Evolutionary conservation across 2,888 invertebrate species (phyloP), one percentile per base, ranked within the genome.

Genomic region (Drosophila longiperda): DNA sequence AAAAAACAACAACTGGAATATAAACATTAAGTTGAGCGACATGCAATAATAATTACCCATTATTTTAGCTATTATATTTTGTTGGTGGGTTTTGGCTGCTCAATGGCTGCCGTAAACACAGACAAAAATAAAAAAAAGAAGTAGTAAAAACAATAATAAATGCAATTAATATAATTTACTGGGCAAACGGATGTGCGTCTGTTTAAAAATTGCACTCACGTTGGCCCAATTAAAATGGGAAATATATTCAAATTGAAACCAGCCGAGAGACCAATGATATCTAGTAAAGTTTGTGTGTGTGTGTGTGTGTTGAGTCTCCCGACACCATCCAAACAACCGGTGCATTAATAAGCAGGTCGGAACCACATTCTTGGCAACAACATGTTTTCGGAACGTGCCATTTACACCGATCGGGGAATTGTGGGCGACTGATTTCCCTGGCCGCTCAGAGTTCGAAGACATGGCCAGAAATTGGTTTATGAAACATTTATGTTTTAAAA

Each of bases 31-130:
- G 29, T 60, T 52, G 77, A 76, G 59, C 73, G 45, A 75, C 75
- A 74, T 74, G 75, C 74, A 63, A 74, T 69, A 63, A 63, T 77
- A 77, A 77, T 79, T 74, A 74, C 20, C 69, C 68, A 78, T 74
- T 74, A 69, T 74, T 66, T 69, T 42, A 59, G 42, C 74, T 53
- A 77, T 77, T 75, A 74, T 74, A 64, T 60, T 63, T 66, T 67
- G 59, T 50, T 61, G 59, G 54, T 55, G 62, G 26, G 50, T 54
- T 38, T 34, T 53, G n/a, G 23, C 45, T 23, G 40, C 38, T 5
- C 40, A 48, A 50, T 29, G 42, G 45, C 45, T 23, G 45, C 45
- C 23, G 26, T 45, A 45, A 45, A 4, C 45, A 45, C 23, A 45
- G 26, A 4, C 23, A 23, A 23, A 45, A 23, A 23, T 23, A 15